phyloP scores from a whole-genome alignment of 2,888 invertebrate genomes.

The Coleophora flavipennella region DNA sequence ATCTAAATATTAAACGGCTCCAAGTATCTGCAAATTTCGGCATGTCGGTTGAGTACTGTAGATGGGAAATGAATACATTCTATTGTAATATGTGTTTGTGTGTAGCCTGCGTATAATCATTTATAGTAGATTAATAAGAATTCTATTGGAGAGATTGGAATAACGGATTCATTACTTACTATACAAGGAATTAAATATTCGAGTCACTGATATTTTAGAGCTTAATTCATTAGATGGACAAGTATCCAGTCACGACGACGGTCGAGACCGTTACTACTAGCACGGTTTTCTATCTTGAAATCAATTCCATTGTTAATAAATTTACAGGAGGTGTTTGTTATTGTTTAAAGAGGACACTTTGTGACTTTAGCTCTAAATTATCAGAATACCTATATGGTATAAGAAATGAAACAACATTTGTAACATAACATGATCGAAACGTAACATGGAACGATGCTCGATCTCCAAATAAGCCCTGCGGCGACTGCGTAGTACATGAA shows the following conservation, averaged over 20 bases:
- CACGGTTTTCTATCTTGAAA: background rate
- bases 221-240: conserved; percentile 21
- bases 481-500: conserved; percentile 51
- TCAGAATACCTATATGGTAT: conserved; percentile 30
- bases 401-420: conserved; percentile 51
- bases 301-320: conserved; percentile 5
- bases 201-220: conserved; percentile 44
- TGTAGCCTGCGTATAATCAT: conserved; percentile 65
- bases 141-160: conserved; percentile 64
- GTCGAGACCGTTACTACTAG: too few species aligned
- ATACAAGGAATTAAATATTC: conserved; percentile 55
- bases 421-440: conserved; percentile 62
- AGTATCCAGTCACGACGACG: too few species aligned
- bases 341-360: background rate
- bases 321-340: too few species aligned
- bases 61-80: conserved; percentile 67
- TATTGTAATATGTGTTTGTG: conserved; percentile 66
- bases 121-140: conserved; percentile 44
- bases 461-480: conserved; percentile 65
- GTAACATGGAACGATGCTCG: conserved; percentile 61
- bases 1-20: conserved; percentile 60
- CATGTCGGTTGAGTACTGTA: conserved; percentile 64
- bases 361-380: conserved; percentile 45
- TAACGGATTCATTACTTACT: conserved; percentile 69
- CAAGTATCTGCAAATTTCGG: conserved; percentile 68